Evolutionary conservation across 2,113 vertebrate species (phyloP).

Genomic region (Calidris pugnax): DNA sequence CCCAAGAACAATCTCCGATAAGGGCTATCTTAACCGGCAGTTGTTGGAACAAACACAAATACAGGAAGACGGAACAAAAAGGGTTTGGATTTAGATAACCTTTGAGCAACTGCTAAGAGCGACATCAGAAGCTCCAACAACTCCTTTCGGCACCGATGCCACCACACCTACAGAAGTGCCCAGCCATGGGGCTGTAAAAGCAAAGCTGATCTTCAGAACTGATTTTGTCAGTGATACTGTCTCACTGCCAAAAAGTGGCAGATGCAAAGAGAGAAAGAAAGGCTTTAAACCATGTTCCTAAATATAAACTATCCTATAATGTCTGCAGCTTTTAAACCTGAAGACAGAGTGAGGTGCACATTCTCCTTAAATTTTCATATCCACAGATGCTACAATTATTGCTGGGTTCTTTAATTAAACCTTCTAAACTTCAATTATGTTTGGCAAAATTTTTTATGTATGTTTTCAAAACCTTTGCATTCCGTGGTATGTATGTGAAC

Average conservation of each 20-base stretch:
- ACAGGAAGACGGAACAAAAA: background rate
- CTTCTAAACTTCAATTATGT: background rate
- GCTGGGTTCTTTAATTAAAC: background rate
- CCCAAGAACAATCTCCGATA: background rate
- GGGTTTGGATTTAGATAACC: background rate
- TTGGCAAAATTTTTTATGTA: background rate
- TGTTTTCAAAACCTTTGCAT: background rate
- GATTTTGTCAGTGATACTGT: background rate
- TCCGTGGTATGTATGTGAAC: background rate
- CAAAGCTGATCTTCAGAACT: background rate
- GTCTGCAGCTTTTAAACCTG: background rate
- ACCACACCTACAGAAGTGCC: background rate
- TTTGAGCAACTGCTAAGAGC: background rate
- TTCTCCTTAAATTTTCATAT: conserved; percentile 2
- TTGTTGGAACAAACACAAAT: background rate
- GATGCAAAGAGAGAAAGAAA: background rate
- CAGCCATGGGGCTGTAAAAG: background rate
- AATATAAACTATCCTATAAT: background rate
- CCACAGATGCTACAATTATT: background rate
- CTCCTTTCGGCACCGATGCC: background rate
- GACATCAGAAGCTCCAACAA: background rate
- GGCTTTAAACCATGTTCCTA: background rate
- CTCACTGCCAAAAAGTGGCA: background rate
- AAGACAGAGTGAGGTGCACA: background rate
- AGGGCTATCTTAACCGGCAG: background rate